phyloP scores from a whole-genome alignment of 2,888 invertebrate genomes.

The Entomobrya multifasciata region DNA sequence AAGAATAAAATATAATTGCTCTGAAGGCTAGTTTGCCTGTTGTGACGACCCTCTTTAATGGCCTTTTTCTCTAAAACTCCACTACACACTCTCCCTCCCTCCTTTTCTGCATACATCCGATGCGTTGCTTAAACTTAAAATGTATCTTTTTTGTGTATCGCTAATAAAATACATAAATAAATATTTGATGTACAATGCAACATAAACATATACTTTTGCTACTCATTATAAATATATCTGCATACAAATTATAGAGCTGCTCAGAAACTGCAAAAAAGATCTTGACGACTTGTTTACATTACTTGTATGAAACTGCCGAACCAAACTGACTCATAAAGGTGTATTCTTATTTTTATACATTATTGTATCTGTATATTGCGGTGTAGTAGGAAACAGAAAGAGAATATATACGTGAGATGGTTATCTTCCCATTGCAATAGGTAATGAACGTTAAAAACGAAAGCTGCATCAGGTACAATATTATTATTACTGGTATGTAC shows the following conservation, averaged over 20 bases:
- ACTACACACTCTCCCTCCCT: background rate
- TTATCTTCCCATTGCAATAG: constrained; percentile 40
- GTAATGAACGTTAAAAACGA: constrained; percentile 17
- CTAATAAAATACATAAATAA: constrained; percentile 16
- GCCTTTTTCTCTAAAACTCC: background rate
- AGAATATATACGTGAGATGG: background rate
- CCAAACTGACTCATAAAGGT: too few relatives aligned
- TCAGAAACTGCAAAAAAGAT: too few relatives aligned
- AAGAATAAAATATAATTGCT: constrained; percentile 6
- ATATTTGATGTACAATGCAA: too few relatives aligned
- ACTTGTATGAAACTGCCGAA: background rate
- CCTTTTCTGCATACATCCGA: background rate
- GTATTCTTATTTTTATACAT: too few relatives aligned
- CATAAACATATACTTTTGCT: too few relatives aligned
- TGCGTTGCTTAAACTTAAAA: background rate
- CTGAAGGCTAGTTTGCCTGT: constrained; percentile 3
- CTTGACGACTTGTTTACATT: too few relatives aligned
- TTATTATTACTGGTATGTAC: constrained; percentile 15
- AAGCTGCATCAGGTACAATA: constrained; percentile 39
- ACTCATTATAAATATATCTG: too few relatives aligned
- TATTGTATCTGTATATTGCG: too few relatives aligned
- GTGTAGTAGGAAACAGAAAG: background rate
- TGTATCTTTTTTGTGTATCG: too few relatives aligned
- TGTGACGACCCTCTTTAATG: constrained; percentile 47
- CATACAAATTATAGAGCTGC: too few relatives aligned